Evolutionary conservation across 2,113 vertebrate species (phyloP).

Genomic region (Microtus pennsylvanicus): DNA sequence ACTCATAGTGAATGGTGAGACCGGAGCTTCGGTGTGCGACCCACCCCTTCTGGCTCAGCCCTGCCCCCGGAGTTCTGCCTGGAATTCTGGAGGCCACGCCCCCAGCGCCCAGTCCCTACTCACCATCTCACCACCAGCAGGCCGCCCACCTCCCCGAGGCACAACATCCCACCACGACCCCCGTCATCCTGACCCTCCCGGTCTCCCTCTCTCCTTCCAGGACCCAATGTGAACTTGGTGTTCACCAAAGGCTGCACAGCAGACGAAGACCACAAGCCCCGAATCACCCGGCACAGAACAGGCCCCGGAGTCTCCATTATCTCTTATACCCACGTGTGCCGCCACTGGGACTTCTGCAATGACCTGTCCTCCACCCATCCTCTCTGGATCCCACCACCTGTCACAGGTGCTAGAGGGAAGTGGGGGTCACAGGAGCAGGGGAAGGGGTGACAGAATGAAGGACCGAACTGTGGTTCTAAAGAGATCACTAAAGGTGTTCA

Average conservation of each 20-base stretch:
- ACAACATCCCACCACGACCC: not conserved
- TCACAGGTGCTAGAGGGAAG: not conserved
- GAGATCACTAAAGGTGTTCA: too few relatives aligned
- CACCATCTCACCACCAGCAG: not conserved
- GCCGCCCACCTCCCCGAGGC: not conserved
- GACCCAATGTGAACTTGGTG: not conserved
- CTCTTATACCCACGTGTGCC: slow-evolving; percentile 71
- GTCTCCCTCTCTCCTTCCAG: not conserved
- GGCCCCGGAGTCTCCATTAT: not conserved
- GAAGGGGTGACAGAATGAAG: too few relatives aligned
- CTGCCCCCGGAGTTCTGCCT: not conserved
- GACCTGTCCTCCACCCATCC: not conserved
- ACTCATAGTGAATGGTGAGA: slow-evolving; percentile 50
- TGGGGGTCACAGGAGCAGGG: not conserved
- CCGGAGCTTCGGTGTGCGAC: rapidly evolving
- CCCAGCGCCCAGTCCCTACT: too few relatives aligned
- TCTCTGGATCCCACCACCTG: rapidly evolving
- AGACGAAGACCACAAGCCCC: not conserved
- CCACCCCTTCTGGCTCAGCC: rapidly evolving
- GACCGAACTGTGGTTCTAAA: too few relatives aligned
- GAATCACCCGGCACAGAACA: not conserved
- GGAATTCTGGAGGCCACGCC: rapidly evolving
- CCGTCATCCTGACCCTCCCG: too few relatives aligned
- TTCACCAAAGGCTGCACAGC: slow-evolving; percentile 38
- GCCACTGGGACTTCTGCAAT: slow-evolving; percentile 32